Base-by-base conservation (phyloP, 1,140 invertebrate species). In the Saccostrea glomerata region DNA sequence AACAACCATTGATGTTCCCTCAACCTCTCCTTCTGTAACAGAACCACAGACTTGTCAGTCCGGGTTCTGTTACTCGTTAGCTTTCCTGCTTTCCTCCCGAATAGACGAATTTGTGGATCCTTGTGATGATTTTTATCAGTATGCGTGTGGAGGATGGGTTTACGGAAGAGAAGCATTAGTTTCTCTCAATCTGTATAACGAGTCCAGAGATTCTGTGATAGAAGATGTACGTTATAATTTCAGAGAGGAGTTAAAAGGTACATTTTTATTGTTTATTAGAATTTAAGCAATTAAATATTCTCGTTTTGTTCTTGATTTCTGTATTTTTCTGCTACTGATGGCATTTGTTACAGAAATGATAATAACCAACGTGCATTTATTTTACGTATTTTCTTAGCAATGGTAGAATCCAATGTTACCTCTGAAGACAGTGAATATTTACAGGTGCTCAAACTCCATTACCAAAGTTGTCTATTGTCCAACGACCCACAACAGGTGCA, bases 41-140 rank as follows among this genome's bases (percentile, higher is more conserved):
- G 25, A 30, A 36, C 70, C 25, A 25, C 70, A 30, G 30, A 77
- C 30, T 5, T 77, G 70, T 36, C 70, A 77, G 25, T 36, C 70
- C 9, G 70, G 25, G 30, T 82, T 30, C 77, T 82, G 66, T 58
- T 55, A 56, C 55, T 58, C 77, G 11, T 73, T 86, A 20, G 55
- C 20, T 47, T 73, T 23, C 17, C 30, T 23, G n/a, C 6, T 66
- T 30, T 77, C 11, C 30, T 77, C 70, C 30, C 70, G 70, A 6
- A 11, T 30, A 30, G 70, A 77, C 30, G 25, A 30, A 36, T 77
- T 36, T 77, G 25, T 36, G 15, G 25, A 77, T 17, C 70, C 70
- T 13, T 77, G 70, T 30, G 25, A 77, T 11, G 70, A 77, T 77
- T 77, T 77, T 36, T 77, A 77, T 25, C 70, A 36, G 70, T 36